Evolutionary conservation across 2,797 vertebrate species (phyloP).

Genomic region (Crenichthys baileyi): DNA sequence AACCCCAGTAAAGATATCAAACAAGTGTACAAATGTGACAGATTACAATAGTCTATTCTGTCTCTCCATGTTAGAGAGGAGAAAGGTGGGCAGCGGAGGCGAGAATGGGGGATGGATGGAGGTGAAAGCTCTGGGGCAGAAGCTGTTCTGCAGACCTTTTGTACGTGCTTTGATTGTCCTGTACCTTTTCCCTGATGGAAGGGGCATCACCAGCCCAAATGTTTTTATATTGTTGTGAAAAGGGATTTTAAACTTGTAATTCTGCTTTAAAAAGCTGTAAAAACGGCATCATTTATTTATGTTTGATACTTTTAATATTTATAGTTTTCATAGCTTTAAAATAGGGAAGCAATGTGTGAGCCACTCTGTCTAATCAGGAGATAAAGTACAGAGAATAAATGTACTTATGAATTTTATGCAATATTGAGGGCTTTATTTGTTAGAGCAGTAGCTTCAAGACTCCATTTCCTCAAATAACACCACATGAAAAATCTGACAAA

Average conservation of each 20-base stretch:
- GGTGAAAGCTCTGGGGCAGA: too few relatives aligned
- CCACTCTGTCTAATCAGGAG: slow-evolving; percentile 42
- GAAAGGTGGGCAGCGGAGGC: too few relatives aligned
- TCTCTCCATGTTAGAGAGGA: too few relatives aligned
- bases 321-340: not conserved
- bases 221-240: too few relatives aligned
- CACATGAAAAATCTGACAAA: slow-evolving; percentile 45
- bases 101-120: too few relatives aligned
- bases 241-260: not conserved
- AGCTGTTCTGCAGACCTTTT: too few relatives aligned
- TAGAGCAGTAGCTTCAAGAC: slow-evolving; percentile 27
- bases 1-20: too few relatives aligned
- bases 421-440: not conserved
- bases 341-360: slow-evolving; percentile 50
- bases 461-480: slow-evolving; percentile 27
- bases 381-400: slow-evolving; percentile 6
- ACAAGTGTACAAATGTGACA: too few relatives aligned
- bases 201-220: too few relatives aligned
- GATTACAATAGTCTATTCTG: too few relatives aligned
- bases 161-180: too few relatives aligned
- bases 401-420: slow-evolving; percentile 19
- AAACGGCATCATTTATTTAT: not conserved
- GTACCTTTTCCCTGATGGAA: too few relatives aligned
- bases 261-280: not conserved
- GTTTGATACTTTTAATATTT: not conserved